Base-by-base conservation (phyloP, 2,888 invertebrate species). In the Nomada fucata region DNA sequence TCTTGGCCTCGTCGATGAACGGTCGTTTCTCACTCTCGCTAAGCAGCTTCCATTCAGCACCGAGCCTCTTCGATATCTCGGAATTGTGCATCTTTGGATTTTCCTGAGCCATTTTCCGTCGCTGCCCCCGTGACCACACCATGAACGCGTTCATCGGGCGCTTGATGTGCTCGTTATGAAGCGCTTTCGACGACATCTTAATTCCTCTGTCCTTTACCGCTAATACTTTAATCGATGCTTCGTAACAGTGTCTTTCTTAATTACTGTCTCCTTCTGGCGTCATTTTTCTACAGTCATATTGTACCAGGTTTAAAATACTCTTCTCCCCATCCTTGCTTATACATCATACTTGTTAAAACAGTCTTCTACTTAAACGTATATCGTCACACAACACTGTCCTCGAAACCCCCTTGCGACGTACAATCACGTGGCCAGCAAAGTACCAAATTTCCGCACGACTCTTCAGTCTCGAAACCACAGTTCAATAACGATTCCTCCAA, bases 71-170 rank as follows among this genome's bases (percentile, higher is more conserved):
- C 76, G 97, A 97, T 88, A 98, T 98, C 94, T 98, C 98, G 0
- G 97, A 97, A 93, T 98, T 98, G 94, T 98, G 98, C 98, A 98
- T 98, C 94, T 98, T 98, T 0, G 98, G 98, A 93, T 98, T 98
- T 90, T 98, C 98, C 92, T 98, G 98, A 0, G 98, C 98, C 97
- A 98, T 98, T 94, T 98, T 98, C 87, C 98, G 94, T 79, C 98
- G 94, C 93, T 98, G 98, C 9, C 97, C 97, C 50, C 98, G 94
- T 1, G 97, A 97, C 98, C 98, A 98, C 85, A 98, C 98, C 98
- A 98, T 98, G 94, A 98, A 98, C 4, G 98, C 98, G 93, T 98
- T 98, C 98, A 98, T 98, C 0, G 98, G 98, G 87, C 98, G 95
- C 94, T 99, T 99, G 89, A 99, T 98, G 93, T 98, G 98, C 93